Conservation (phyloP, 2,888 invertebrate species). For the Eristalis arbustorum region DNA sequence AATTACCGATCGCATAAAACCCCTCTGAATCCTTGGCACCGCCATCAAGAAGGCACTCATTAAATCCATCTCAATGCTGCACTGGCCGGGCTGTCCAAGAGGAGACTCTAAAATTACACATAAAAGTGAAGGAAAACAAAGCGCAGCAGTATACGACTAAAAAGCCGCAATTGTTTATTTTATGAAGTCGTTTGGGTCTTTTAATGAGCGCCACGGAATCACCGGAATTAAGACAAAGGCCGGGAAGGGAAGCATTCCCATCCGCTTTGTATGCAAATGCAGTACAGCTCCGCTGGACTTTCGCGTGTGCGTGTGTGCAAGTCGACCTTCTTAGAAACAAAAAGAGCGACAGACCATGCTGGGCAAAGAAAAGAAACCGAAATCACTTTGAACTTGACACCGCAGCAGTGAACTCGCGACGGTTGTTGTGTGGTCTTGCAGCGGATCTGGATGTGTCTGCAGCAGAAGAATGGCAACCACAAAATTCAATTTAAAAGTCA, state of each 20-base stretch:
- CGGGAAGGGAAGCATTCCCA: neutral
- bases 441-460: neutral
- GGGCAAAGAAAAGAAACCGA: neutral
- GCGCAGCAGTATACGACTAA: neutral
- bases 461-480: neutral
- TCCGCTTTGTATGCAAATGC: neutral
- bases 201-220: neutral
- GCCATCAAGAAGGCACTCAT: neutral
- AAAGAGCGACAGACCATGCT: neutral
- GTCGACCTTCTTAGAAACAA: neutral
- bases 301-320: neutral
- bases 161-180: neutral
- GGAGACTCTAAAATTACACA: neutral
- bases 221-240: neutral
- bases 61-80: neutral
- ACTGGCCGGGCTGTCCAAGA: neutral
- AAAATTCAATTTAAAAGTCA: neutral
- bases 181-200: neutral
- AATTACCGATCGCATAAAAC: neutral
- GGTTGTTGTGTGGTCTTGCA: neutral
- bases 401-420: neutral
- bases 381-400: neutral
- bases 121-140: neutral
- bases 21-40: neutral
- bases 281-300: neutral